Evolutionary conservation across 2,113 vertebrate species (phyloP).

Genomic region (Ceyx cyanopectus): DNA sequence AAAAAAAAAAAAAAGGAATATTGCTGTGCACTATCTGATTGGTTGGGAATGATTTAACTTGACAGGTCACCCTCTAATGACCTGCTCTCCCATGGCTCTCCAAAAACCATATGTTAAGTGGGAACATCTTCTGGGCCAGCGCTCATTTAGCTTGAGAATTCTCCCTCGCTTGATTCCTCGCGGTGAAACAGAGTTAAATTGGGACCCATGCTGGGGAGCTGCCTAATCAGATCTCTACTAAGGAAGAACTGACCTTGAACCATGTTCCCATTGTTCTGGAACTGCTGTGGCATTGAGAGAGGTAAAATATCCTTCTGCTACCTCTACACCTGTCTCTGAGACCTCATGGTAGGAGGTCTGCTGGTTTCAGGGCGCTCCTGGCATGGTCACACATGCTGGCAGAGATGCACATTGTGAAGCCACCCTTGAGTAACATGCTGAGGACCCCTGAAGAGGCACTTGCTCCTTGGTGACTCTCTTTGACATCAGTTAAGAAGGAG

Average conservation of each 20-base stretch:
- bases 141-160: slow-evolving; percentile 37
- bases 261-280: neutral
- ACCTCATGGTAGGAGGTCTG: neutral
- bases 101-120: neutral
- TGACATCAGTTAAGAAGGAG: neutral
- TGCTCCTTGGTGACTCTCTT: slow-evolving; percentile 14
- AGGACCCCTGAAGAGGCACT: slow-evolving; percentile 26
- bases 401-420: slow-evolving; percentile 43
- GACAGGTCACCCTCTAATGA: slow-evolving; percentile 70
- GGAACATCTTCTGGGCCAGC: slow-evolving; percentile 60
- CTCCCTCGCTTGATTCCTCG: neutral
- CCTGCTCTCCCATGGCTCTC: slow-evolving; percentile 58
- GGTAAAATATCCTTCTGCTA: neutral
- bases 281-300: neutral
- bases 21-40: neutral
- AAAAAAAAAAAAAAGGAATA: neutral
- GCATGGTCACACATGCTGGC: neutral
- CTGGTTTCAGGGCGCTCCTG: neutral
- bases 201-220: slow-evolving; percentile 57
- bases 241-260: slow-evolving; percentile 39
- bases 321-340: neutral
- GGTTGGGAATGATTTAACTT: neutral
- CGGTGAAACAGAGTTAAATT: slow-evolving; percentile 31
- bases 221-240: slow-evolving; percentile 54
- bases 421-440: neutral